Conservation (phyloP, 2,113 vertebrate genomes). For the Oryzias woworae region DNA sequence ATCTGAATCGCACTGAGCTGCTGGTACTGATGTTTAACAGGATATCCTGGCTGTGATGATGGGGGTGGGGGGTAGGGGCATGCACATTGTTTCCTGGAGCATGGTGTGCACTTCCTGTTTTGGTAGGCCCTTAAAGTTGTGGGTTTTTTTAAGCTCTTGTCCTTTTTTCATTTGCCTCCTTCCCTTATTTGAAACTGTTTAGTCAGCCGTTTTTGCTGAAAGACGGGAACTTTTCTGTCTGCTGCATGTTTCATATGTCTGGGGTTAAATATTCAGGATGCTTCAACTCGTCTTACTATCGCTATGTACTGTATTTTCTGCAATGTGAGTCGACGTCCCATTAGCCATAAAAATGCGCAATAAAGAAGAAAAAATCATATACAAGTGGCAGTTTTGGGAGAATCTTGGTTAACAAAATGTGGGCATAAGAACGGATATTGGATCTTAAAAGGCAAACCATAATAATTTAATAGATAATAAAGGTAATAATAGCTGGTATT, state of each 20-base stretch:
- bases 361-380: too few species aligned
- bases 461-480: too few species aligned
- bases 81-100: background rate
- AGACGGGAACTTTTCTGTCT: slow-evolving; percentile 24
- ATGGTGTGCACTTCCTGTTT: slow-evolving; percentile 26
- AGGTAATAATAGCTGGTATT: too few species aligned
- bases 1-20: slow-evolving; percentile 17
- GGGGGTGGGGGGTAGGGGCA: background rate
- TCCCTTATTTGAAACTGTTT: slow-evolving; percentile 45
- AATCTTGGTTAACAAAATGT: too few species aligned
- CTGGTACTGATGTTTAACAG: slow-evolving; percentile 64
- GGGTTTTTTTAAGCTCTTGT: slow-evolving; percentile 30
- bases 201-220: slow-evolving; percentile 43
- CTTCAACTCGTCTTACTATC: too few species aligned
- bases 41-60: slow-evolving; percentile 75
- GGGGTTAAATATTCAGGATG: too few species aligned
- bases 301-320: too few species aligned
- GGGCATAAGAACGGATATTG: too few species aligned
- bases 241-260: slow-evolving; percentile 4
- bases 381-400: too few species aligned
- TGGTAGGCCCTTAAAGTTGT: slow-evolving; percentile 11
- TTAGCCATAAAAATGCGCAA: too few species aligned
- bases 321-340: too few species aligned
- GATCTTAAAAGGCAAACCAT: too few species aligned
- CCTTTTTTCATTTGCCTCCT: slow-evolving; percentile 42